phyloP scores from a whole-genome alignment of 2,888 invertebrate genomes.

The Eristalinus sepulchralis region DNA sequence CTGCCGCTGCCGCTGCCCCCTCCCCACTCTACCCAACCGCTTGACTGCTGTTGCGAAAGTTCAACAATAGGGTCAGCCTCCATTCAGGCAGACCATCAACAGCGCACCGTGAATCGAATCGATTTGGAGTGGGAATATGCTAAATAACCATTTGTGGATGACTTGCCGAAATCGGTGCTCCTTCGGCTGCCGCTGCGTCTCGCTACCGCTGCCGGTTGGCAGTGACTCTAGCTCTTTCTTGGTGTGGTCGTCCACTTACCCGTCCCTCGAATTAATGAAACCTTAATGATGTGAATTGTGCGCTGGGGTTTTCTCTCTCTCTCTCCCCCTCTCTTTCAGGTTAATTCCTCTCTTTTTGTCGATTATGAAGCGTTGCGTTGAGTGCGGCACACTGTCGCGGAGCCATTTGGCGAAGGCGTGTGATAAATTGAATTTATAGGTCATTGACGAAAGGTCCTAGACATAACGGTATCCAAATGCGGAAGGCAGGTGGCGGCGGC shows the following conservation, averaged over 20 bases:
- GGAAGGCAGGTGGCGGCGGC: background rate
- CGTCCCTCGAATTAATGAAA: conserved; percentile 46
- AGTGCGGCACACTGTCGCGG: background rate
- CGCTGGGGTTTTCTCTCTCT: conserved; percentile 1
- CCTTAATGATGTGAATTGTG: conserved; percentile 60
- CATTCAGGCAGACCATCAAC: conserved; percentile 48
- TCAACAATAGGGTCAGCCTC: conserved; percentile 63
- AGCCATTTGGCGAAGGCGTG: conserved; percentile 32
- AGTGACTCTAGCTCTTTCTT: conserved; percentile 18
- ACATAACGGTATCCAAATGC: background rate
- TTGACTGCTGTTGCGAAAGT: conserved; percentile 59
- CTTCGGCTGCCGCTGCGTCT: background rate
- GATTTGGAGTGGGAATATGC: conserved; percentile 64
- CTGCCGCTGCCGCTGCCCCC: background rate
- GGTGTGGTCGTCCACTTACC: conserved; percentile 18
- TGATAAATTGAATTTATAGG: conserved; percentile 38
- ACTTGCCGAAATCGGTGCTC: conserved; percentile 65
- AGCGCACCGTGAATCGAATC: conserved; percentile 58
- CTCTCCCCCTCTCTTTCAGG: background rate
- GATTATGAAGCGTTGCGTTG: conserved; percentile 14
- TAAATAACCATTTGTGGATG: conserved; percentile 73
- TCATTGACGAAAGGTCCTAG: conserved; percentile 23
- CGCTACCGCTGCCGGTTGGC: conserved; percentile 9
- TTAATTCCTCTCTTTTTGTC: conserved; percentile 15
- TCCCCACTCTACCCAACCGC: background rate